Percentiles rank a stretch among this genome's conserved stretches.
Conservation (phyloP, 2,113 vertebrate genomes). For the Gadus chalcogrammus region DNA sequence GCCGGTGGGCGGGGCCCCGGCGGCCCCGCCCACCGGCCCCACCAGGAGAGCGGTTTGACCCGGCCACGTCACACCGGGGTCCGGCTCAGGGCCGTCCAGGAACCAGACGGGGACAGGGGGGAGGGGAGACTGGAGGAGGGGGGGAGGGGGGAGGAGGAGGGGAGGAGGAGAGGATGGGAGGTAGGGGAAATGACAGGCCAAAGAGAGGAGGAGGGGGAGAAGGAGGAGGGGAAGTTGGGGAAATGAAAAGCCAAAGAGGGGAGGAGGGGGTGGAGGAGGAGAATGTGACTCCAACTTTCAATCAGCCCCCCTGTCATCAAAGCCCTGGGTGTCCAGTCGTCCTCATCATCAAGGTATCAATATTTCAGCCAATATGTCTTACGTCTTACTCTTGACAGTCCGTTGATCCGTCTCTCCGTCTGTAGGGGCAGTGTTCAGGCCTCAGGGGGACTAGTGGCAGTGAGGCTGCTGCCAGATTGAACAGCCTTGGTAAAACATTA, state of each 20-base stretch:
- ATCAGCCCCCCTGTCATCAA: no score
- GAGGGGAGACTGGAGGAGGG: not conserved
- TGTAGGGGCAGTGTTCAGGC: conserved; percentile 17
- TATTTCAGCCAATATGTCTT: no score
- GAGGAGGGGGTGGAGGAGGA: conserved; percentile 1
- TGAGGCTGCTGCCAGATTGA: conserved; percentile 37
- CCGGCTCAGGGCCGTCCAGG: conserved; percentile 25
- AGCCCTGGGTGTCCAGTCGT: no score
- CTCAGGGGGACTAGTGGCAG: conserved; percentile 49
- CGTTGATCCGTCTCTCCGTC: not conserved
- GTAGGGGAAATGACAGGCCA: no score
- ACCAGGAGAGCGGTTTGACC: conserved; percentile 5
- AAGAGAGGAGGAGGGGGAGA: not conserved
- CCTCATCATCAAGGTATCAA: not conserved
- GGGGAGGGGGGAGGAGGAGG: not conserved
- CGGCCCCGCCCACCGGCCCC: no score
- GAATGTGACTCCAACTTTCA: no score
- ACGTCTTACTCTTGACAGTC: not conserved
- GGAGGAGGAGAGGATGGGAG: no score
- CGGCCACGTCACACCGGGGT: conserved; percentile 29
- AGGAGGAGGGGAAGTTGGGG: no score
- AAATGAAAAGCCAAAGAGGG: no score
- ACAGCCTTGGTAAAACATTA: not conserved
- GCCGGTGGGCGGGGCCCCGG: no score
- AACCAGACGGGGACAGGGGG: conserved; percentile 16